Evolutionary conservation across 1,140 invertebrate genomes (phyloP), one percentile per base, ranked within the genome.

Genomic region (Drosophila arizonae): DNA sequence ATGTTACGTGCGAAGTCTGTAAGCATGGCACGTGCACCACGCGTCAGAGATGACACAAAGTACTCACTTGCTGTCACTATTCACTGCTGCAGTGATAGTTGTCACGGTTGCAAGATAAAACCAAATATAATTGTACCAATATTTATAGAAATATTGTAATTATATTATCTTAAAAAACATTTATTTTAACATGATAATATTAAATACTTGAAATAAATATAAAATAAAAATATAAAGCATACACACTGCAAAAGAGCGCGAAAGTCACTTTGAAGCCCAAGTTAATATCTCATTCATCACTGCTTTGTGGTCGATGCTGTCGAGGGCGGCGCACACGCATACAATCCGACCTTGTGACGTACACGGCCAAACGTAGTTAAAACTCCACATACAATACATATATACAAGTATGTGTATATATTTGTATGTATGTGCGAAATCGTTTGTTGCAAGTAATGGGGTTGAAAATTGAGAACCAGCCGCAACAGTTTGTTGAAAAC

Each of bases 11-110:
- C 71, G 56, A 60, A 62, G 50, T 56, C 62, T 51, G 30, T 28
- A 10, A 58, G 28, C 46, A 41, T 13, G 68, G 82, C 81, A 87
- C 82, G 82, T 82, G 81, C 74, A 79, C 82, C 82, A 81, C 39
- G 60, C 58, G 62, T 28, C 36, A 57, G 45, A 51, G 71, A 48
- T 73, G 71, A 10, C 51, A 10, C 8, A n/a, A n/a, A 13, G 13
- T 36, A 24, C 48, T 67, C 17, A 0, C 6, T 26, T 6, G 11
- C 28, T 24, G 26, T 51, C 45, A 51, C 52, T 6, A 36, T 39
- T 72, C 11, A 28, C 36, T 58, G 46, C 51, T 13, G 15, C 13
- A 28, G 28, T 3, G 4, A 30, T 21, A 13, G 11, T 13, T 28
- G 9, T 30, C 26, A 30, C n/a, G 8, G 4, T 17, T 28, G 4